phyloP scores from a whole-genome alignment of 2,797 vertebrate genomes.

The Enteromius argenteus region DNA sequence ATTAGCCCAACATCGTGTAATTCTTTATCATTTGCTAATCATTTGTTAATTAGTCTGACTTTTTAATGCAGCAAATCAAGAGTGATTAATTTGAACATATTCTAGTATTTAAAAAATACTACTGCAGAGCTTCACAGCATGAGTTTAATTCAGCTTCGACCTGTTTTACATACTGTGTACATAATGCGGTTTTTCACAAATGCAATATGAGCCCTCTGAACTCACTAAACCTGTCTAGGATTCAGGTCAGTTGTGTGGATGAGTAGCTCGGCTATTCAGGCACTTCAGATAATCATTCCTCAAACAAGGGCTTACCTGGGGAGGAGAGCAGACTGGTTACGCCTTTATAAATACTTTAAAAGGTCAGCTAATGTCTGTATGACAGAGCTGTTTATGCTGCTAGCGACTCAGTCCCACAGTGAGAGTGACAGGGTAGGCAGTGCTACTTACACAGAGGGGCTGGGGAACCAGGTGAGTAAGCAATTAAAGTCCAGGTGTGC shows the following conservation, averaged over 20 bases:
- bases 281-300: slow-evolving; percentile 40
- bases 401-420: slow-evolving; percentile 41
- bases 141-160: slow-evolving; percentile 39
- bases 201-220: not conserved
- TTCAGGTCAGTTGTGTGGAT: not conserved
- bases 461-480: slow-evolving; percentile 71
- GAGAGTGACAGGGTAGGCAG: slow-evolving; percentile 48
- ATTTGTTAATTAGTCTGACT: slow-evolving; percentile 74
- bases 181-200: not conserved
- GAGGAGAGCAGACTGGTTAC: slow-evolving; percentile 44
- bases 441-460: slow-evolving; percentile 28
- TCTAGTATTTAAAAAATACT: slow-evolving; percentile 71
- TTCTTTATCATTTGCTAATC: slow-evolving; percentile 77
- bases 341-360: slow-evolving; percentile 47
- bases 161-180: slow-evolving; percentile 33
- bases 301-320: slow-evolving; percentile 22
- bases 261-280: slow-evolving; percentile 13
- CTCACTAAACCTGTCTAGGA: not conserved
- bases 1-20: slow-evolving; percentile 76
- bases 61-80: slow-evolving; percentile 68
- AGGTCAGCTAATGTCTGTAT: slow-evolving; percentile 35
- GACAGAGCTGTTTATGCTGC: slow-evolving; percentile 27
- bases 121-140: slow-evolving; percentile 44
- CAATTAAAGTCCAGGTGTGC: slow-evolving; percentile 75
- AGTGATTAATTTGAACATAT: slow-evolving; percentile 72